Evolutionary conservation across 2,113 vertebrate species (phyloP).

Genomic region (Eclectus roratus): DNA sequence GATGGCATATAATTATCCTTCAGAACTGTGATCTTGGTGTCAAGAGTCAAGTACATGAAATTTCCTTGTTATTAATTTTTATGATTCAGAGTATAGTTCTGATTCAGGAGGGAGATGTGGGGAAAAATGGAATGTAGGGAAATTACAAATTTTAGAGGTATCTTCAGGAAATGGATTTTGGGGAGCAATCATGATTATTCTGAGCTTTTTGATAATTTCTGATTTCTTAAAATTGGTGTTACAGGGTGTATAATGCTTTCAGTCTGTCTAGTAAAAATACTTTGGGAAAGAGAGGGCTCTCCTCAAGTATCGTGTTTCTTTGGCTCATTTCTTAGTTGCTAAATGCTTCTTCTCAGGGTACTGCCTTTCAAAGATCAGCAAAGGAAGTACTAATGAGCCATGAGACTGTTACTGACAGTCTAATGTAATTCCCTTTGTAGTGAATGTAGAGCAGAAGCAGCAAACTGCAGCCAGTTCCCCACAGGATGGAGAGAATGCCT

Average conservation of each 20-base stretch:
- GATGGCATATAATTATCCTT: background rate
- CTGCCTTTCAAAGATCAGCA: conserved; percentile 8
- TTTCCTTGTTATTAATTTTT: background rate
- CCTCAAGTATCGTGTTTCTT: background rate
- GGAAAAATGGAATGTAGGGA: background rate
- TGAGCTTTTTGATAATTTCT: background rate
- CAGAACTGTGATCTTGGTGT: background rate
- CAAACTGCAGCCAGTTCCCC: background rate
- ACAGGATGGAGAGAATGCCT: background rate
- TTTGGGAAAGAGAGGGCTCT: background rate
- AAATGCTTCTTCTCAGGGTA: background rate
- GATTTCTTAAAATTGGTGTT: background rate
- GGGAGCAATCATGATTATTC: background rate
- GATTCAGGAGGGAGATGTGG: background rate
- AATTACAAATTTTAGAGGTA: background rate
- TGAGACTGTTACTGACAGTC: background rate
- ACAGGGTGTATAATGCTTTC: background rate
- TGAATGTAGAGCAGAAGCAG: conserved; percentile 8
- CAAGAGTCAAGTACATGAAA: background rate
- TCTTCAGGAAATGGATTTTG: background rate
- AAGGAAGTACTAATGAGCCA: conserved; percentile 11
- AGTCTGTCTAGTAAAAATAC: background rate
- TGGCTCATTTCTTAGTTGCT: background rate
- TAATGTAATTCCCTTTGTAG: conserved; percentile 26
- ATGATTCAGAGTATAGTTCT: background rate